phyloP scores from a whole-genome alignment of 1,140 invertebrate genomes.

The Eubasilissa regina region DNA sequence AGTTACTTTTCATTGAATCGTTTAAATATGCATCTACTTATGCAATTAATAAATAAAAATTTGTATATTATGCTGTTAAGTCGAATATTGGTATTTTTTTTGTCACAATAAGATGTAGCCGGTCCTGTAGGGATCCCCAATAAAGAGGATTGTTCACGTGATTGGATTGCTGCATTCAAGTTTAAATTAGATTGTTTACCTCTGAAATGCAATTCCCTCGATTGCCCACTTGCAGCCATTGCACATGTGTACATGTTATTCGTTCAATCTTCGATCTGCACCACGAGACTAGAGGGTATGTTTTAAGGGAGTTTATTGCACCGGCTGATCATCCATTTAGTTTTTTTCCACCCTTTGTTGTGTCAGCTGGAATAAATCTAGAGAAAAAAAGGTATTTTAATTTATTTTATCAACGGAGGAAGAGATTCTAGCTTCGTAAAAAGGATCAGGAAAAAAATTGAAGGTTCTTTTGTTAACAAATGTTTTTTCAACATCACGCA shows the following conservation, averaged over 20 bases:
- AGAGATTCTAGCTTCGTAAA: too few species aligned
- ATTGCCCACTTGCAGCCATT: constrained; percentile 49
- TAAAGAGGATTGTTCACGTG: constrained; percentile 39
- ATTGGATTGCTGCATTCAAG: constrained; percentile 56
- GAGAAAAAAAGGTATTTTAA: neutral
- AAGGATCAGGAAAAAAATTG: too few species aligned
- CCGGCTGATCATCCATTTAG: neutral
- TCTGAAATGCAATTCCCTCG: constrained; percentile 52
- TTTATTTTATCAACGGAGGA: too few species aligned
- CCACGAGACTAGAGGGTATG: neutral
- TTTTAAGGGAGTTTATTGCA: constrained; percentile 4
- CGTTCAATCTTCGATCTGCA: constrained; percentile 17
- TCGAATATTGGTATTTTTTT: too few species aligned
- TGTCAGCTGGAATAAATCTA: constrained; percentile 19
- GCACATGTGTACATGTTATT: constrained; percentile 14
- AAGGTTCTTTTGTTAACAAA: too few species aligned
- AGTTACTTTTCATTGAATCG: too few species aligned
- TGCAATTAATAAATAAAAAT: too few species aligned
- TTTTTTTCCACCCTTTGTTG: neutral
- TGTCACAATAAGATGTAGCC: neutral
- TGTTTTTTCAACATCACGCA: too few species aligned
- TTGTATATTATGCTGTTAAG: too few species aligned
- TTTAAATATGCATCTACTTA: too few species aligned
- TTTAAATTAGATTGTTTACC: constrained; percentile 61
- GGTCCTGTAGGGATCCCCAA: neutral